Evolutionary conservation across 2,113 vertebrate species (phyloP), one percentile per base, ranked within the genome.

Genomic region (Todiramphus chloris): DNA sequence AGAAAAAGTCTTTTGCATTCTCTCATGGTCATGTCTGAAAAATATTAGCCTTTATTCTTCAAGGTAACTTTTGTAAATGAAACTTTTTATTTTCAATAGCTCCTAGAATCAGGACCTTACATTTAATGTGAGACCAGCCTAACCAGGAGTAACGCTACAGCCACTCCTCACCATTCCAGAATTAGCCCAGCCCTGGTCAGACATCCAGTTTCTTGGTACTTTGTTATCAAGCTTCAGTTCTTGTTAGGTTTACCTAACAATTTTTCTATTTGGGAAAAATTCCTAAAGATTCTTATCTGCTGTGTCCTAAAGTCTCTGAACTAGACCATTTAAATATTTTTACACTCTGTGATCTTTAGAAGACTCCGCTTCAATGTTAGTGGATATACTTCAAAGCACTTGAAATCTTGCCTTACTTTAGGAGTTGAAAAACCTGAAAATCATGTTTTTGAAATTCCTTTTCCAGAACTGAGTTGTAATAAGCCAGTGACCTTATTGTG

Each of bases 391-490:
- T 97, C 91, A 94, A 83, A 93, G 89, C 43, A 68, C 83, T 94
- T 92, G 76, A 88, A 97, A 90, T 76, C 53, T 63, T 50, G 76
- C 58, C 55, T 90, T 44, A 60, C 70, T 90, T 87, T 24, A 53
- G 68, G 35, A 92, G 93, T 50, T 78, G 95, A 89, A 92, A 97
- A 96, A 94, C 95, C 91, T 94, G 95, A 94, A 95, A 94, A 56
- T 87, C 93, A 16, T 67, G 86, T 85, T 92, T 96, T 87, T 84
- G 27, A 91, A 87, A 67, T 67, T 70, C 31, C 17, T 75, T 67
- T 95, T 89, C 37, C 88, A 89, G 76, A 86, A 27, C 21, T 39
- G 64, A 78, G 43, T 35, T 81, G 17, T 63, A 72, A 15, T 59
- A 81, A 87, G 51, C 37, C 33, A 33, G 72, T 87, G 86, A 63